Percentiles rank a stretch among this genome's conserved stretches.
phyloP scores from a whole-genome alignment of 2,888 invertebrate species.

The Rhimphoctona megacephalus region DNA sequence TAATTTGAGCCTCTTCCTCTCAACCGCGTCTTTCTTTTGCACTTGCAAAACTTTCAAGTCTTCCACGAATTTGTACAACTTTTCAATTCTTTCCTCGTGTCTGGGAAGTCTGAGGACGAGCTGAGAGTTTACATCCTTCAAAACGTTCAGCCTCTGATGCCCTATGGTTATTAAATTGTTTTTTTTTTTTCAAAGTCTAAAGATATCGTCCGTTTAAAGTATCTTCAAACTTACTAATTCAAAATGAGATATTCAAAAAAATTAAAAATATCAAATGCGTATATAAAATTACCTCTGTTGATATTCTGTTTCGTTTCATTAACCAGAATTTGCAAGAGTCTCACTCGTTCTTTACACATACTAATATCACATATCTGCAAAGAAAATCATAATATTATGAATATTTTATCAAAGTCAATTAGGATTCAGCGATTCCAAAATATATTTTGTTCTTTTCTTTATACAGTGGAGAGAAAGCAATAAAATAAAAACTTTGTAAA shows the following conservation, averaged over 20 bases:
- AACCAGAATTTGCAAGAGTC: slow-evolving; percentile 86
- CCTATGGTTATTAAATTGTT: slow-evolving; percentile 73
- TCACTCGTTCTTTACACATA: slow-evolving; percentile 87
- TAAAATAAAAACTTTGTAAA: neutral
- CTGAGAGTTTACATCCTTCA: slow-evolving; percentile 83
- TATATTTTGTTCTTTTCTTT: neutral
- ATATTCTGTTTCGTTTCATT: slow-evolving; percentile 86
- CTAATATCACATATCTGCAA: slow-evolving; percentile 87
- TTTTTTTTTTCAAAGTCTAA: neutral
- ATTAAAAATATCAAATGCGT: neutral
- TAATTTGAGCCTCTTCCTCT: slow-evolving; percentile 86
- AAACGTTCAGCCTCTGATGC: slow-evolving; percentile 81
- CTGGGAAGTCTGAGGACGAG: slow-evolving; percentile 87
- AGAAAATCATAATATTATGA: slow-evolving; percentile 46
- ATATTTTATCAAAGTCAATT: neutral
- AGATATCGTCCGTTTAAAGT: neutral
- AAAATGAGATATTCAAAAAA: neutral
- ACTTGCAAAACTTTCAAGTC: slow-evolving; percentile 86
- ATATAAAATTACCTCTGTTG: slow-evolving; percentile 77
- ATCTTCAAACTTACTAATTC: neutral
- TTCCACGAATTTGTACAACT: slow-evolving; percentile 86
- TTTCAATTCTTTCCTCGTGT: slow-evolving; percentile 88
- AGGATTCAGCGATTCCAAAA: neutral
- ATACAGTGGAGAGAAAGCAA: neutral
- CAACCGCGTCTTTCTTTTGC: slow-evolving; percentile 85